Evolutionary conservation across 2,113 vertebrate species (phyloP), one percentile per base, ranked within the genome.

Genomic region (Cynopterus brachyotis): DNA sequence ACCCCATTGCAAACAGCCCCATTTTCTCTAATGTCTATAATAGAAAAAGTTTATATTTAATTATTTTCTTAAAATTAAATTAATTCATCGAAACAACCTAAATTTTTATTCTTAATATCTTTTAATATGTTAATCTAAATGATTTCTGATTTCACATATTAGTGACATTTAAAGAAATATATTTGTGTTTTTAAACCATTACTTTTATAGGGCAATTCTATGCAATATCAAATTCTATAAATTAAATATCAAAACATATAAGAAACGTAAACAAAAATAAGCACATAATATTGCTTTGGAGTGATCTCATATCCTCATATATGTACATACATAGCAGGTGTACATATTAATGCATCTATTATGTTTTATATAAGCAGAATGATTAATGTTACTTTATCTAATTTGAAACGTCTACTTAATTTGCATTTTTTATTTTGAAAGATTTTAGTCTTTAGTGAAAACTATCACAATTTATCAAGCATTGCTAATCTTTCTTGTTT

Each of bases 51-150:
- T 96, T 94, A 82, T 89, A 87, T 76, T 98, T 81, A 94, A 97
- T 97, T 78, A 57, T 26, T 98, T 98, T 96, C 95, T 97, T 93
- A 96, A 97, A 98, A 97, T 24, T 6, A 0, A 17, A 3, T 37
- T 80, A 40, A 2, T 60, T 97, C 90, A 97, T 62, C 81, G 70
- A 70, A 17, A 69, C 19, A 92, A 19, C 93, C 80, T 87, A 87
- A 88, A 94, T 78, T 42, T 85, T 32, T 47, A 89, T 24, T 59
- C 94, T 96, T 97, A 84, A 28, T 53, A 64, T 2, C 4, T 81
- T 76, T 94, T 91, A 0, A 2, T 94, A 80, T 96, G 53, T 66
- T 80, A 4, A 87, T 75, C 95, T 93, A 97, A 90, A 32, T 83
- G 86, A 94, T 94, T 28, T 13, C 37, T 69, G 64, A 94, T 62